A percentile compares a stretch with the other conserved stretches of the same genome.
These are phyloP conservation scores for Aradophagus sp. DNA, from an alignment of 1,140 invertebrate genomes.

Conservation along the genomic window DNA sequence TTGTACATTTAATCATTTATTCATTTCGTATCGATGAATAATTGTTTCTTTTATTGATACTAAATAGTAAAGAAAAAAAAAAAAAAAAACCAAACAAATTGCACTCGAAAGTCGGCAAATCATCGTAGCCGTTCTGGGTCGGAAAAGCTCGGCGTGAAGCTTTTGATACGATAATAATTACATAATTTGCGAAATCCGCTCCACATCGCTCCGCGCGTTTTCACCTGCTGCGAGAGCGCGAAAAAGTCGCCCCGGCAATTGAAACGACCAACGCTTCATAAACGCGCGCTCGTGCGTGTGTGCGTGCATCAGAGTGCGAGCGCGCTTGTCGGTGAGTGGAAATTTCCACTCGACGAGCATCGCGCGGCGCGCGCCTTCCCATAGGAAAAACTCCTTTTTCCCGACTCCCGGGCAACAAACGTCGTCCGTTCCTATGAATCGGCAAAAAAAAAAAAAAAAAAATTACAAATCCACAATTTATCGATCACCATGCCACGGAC, in stretches of 20 bases:
- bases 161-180: slow-evolving; percentile 6
- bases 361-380: neutral
- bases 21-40: no score
- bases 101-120: no score
- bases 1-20: no score
- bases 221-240: slow-evolving; percentile 14
- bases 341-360: slow-evolving; percentile 50
- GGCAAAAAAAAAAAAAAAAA: no score
- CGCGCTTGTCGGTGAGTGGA: slow-evolving; percentile 51
- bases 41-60: no score
- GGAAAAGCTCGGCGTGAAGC: neutral
- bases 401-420: no score
- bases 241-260: slow-evolving; percentile 16
- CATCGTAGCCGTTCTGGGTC: no score
- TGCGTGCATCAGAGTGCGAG: neutral
- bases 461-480: no score
- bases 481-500: no score
- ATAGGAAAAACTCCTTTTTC: neutral
- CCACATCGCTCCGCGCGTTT: slow-evolving; percentile 24
- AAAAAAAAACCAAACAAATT: neutral
- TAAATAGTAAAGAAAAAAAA: neutral
- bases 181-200: slow-evolving; percentile 29
- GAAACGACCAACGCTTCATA: slow-evolving; percentile 12
- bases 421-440: no score
- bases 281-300: no score